These are phyloP conservation scores for Trialeurodes vaporariorum DNA, from an alignment of 1,140 invertebrate species.

Conservation along the genomic window DNA sequence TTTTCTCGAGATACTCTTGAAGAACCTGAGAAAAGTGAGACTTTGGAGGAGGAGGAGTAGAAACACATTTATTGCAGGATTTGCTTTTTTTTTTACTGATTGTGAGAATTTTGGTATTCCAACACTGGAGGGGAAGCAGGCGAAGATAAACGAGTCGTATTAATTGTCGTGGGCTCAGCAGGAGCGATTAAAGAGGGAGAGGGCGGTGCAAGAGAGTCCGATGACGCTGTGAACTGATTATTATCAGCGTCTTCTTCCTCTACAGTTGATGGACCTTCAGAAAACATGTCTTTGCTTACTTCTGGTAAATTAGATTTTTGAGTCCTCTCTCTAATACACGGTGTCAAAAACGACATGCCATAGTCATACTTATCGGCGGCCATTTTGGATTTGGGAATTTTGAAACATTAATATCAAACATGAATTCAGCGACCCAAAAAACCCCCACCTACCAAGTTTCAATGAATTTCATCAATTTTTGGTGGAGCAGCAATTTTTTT, in stretches of 20 bases:
- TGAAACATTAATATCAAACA: too few species aligned
- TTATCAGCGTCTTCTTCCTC: background rate
- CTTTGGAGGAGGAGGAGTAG: background rate
- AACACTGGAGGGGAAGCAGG: background rate
- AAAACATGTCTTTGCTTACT: background rate
- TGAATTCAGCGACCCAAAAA: too few species aligned
- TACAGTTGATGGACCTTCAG: too few species aligned
- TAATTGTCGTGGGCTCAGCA: background rate
- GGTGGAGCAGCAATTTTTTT: too few species aligned
- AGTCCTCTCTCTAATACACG: conserved; percentile 3
- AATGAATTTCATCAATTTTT: too few species aligned
- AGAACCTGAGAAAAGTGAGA: background rate
- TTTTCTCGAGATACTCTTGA: background rate
- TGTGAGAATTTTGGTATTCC: background rate
- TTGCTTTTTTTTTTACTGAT: too few species aligned
- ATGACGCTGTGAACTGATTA: background rate
- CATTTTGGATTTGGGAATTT: too few species aligned
- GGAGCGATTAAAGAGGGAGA: background rate
- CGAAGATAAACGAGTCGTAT: background rate
- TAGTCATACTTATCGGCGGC: too few species aligned
- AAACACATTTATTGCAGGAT: too few species aligned
- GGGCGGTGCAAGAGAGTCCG: background rate
- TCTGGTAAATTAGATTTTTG: conserved; percentile 6
- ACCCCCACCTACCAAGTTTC: too few species aligned
- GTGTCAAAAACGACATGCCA: conserved; percentile 6